Evolutionary conservation across 2,888 invertebrate species (phyloP), one percentile per base, ranked within the genome.

Genomic region (Dynastes hyllus): DNA sequence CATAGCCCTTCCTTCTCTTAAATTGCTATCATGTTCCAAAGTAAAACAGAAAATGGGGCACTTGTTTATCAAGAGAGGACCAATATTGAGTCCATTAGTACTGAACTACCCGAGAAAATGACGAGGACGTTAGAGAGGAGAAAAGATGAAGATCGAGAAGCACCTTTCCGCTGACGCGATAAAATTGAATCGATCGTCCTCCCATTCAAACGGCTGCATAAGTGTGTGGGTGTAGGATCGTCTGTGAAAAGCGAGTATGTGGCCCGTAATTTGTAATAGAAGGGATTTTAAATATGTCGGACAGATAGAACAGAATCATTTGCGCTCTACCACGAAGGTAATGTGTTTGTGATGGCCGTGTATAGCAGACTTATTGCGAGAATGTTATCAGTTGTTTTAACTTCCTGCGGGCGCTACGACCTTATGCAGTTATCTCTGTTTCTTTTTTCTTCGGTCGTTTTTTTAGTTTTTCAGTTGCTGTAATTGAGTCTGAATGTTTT

Each of bases 61-160:
- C 61, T 61, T 75, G 61, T 75, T 45, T 75, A 61, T 61, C 61
- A 61, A 45, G 63, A 13, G 61, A 45, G 61, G 61, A 61, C 50
- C 73, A 75, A 61, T 75, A 75, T 75, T 75, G 73, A 61, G 73
- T 75, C 73, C 73, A 75, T 75, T 75, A 75, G 61, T 45, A 61
- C 50, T 45, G 73, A 75, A 75, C 73, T 75, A 61, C 61, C 73
- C 61, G n/a, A 45, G 73, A 75, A 75, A 75, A 69, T 51, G 45
- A 51, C 51, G 32, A 27, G n/a, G 69, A 13, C 63, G 63, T 32
- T 32, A 32, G 27, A 29, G 29, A 63, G 63, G n/a, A 27, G 29
- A 9, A 53, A 16, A 51, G 27, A 27, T 27, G 27, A 22, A 69
- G 51, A 69, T 8, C 22, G 69, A 51, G 45, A 61, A 50, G 45